Conservation (phyloP, 2,797 vertebrate genomes). For the Pipistrellus nathusii region DNA sequence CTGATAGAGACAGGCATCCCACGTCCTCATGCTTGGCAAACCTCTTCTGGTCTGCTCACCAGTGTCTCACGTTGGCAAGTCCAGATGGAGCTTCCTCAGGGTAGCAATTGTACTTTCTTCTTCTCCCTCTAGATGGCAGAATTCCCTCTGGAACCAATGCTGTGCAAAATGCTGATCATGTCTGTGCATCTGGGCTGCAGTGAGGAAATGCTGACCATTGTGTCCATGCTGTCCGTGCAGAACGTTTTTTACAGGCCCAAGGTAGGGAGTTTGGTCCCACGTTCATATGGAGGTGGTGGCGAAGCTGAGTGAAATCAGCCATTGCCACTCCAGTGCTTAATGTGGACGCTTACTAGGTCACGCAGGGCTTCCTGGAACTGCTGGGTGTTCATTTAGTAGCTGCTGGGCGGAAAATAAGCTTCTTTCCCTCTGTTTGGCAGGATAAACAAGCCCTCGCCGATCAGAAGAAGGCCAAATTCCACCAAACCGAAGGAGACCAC, state of each 20-base stretch:
- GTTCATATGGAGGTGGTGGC: not conserved
- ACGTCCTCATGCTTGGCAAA: not conserved
- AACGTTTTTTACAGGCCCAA: slow-evolving; percentile 99
- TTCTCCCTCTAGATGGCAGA: slow-evolving; percentile 94
- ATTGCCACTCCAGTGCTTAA: not conserved
- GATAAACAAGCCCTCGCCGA: slow-evolving; percentile 99
- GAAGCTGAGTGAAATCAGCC: not conserved
- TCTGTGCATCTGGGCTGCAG: slow-evolving; percentile 99
- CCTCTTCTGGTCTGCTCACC: not conserved
- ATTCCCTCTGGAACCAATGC: slow-evolving; percentile 98
- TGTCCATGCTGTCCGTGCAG: slow-evolving; percentile 99
- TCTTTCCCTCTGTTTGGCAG: slow-evolving; percentile 82
- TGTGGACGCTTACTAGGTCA: not conserved
- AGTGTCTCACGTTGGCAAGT: not conserved
- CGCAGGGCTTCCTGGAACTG: not conserved
- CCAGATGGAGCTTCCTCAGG: not conserved
- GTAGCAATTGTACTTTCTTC: slow-evolving; percentile 41
- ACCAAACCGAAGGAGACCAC: slow-evolving; percentile 98
- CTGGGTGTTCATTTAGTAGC: not conserved
- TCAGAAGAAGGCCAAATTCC: slow-evolving; percentile 99
- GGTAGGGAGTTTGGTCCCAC: slow-evolving; percentile 83
- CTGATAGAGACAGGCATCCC: not conserved
- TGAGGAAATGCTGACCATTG: slow-evolving; percentile 98
- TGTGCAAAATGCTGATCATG: slow-evolving; percentile 99
- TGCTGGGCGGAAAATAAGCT: not conserved